Percentiles rank a stretch among this genome's conserved stretches.
These are phyloP conservation scores for Myiozetetes cayanensis DNA, from an alignment of 2,113 vertebrate genomes.

Conservation along the genomic window DNA sequence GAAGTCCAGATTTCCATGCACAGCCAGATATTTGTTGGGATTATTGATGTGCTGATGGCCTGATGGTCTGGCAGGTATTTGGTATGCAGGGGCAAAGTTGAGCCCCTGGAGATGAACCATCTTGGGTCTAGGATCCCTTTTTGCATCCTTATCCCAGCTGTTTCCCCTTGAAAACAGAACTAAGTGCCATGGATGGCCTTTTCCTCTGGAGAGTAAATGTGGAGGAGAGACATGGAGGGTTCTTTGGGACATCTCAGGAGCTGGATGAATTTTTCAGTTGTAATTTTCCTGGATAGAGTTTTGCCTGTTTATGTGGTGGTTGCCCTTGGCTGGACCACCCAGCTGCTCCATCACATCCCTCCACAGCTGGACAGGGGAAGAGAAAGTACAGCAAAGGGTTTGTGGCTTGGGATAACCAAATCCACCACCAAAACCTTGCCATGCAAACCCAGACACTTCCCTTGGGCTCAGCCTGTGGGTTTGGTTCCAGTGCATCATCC, in stretches of 20 bases:
- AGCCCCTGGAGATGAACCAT: too few relatives aligned
- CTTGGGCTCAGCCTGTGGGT: neutral
- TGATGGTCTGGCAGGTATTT: too few relatives aligned
- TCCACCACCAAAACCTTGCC: neutral
- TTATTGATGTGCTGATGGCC: too few relatives aligned
- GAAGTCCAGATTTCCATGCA: neutral
- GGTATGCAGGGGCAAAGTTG: too few relatives aligned
- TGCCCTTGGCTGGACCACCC: neutral
- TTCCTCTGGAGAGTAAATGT: neutral
- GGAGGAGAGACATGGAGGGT: neutral
- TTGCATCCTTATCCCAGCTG: too few relatives aligned
- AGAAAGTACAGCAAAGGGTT: neutral
- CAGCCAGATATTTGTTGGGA: too few relatives aligned
- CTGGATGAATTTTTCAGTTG: neutral
- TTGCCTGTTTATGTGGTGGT: too few relatives aligned
- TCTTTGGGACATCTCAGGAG: neutral
- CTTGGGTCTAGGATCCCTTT: neutral
- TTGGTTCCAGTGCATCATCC: neutral
- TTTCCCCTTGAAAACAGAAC: neutral
- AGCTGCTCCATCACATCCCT: neutral
- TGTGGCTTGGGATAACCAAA: too few relatives aligned
- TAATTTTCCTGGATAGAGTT: neutral
- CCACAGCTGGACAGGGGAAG: neutral
- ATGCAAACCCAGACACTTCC: neutral
- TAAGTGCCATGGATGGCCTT: neutral